Conservation (phyloP, 2,888 invertebrate species). For the Acleris holmiana region DNA sequence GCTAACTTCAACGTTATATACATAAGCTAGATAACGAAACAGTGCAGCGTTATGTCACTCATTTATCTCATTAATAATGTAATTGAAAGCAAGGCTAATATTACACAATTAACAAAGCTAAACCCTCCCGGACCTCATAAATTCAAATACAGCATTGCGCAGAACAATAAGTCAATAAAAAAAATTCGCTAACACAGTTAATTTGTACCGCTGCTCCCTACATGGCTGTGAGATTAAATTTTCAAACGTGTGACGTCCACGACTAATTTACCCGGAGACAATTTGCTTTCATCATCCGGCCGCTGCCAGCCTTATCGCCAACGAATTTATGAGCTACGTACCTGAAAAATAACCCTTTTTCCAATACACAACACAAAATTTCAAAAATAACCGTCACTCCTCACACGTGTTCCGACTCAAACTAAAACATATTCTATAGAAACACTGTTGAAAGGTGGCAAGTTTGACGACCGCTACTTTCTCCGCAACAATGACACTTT, state of each 20-base stretch:
- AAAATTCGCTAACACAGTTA: constrained; percentile 62
- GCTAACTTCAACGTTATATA: too few species aligned
- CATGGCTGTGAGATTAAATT: constrained; percentile 76
- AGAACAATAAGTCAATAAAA: constrained; percentile 53
- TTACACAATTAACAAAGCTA: constrained; percentile 4
- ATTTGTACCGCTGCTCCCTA: constrained; percentile 62
- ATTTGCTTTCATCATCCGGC: constrained; percentile 63
- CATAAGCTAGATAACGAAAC: too few species aligned
- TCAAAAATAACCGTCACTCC: constrained; percentile 11
- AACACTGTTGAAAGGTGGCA: constrained; percentile 53
- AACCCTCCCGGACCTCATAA: constrained; percentile 1
- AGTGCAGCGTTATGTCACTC: too few species aligned
- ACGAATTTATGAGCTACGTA: constrained; percentile 52
- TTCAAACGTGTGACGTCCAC: constrained; percentile 65
- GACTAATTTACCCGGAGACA: constrained; percentile 70
- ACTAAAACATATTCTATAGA: constrained; percentile 17
- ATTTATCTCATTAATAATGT: too few species aligned
- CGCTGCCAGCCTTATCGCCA: constrained; percentile 56
- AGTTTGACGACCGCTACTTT: constrained; percentile 74
- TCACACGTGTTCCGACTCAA: constrained; percentile 15
- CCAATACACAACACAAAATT: not conserved
- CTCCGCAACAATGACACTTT: constrained; percentile 71
- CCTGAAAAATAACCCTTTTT: constrained; percentile 44
- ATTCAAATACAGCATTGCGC: constrained; percentile 50
- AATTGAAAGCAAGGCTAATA: too few species aligned